Evolutionary conservation across 2,113 vertebrate species (phyloP).

Genomic region (Sylvilagus bachmani): DNA sequence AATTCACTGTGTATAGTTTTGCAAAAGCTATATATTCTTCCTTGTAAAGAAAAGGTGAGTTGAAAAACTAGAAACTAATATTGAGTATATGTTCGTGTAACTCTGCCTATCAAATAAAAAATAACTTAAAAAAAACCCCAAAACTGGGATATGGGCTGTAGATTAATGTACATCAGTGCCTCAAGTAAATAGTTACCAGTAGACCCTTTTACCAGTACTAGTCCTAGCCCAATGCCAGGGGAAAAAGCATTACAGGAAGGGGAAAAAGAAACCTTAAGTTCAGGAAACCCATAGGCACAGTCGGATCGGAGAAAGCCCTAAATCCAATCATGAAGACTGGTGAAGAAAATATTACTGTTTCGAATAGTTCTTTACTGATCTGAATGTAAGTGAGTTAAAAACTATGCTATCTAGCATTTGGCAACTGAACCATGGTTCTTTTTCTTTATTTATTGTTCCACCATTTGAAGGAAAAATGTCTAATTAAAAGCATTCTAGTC

Average conservation of each 20-base stretch:
- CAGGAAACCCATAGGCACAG: neutral
- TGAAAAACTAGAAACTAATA: neutral
- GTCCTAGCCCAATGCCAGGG: neutral
- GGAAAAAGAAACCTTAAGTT: neutral
- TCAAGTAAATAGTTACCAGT: neutral
- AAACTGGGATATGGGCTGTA: no score
- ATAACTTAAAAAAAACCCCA: no score
- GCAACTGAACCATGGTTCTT: neutral
- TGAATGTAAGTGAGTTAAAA: neutral
- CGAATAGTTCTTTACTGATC: neutral
- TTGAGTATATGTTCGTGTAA: no score
- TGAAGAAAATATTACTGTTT: neutral
- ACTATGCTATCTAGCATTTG: neutral
- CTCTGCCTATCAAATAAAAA: no score
- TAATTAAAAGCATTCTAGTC: neutral
- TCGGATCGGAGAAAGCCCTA: neutral
- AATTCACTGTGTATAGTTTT: conserved; percentile 43
- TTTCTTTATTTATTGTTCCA: neutral
- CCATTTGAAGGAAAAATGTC: neutral
- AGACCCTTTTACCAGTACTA: neutral
- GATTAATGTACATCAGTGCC: neutral
- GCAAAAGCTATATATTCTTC: neutral
- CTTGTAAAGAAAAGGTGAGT: conserved; percentile 15
- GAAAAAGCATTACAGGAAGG: neutral
- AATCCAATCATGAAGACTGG: neutral